Percentiles rank a stretch among this genome's conserved stretches.
Conservation (phyloP, 2,888 invertebrate genomes). For the Epinotia demarniana region DNA sequence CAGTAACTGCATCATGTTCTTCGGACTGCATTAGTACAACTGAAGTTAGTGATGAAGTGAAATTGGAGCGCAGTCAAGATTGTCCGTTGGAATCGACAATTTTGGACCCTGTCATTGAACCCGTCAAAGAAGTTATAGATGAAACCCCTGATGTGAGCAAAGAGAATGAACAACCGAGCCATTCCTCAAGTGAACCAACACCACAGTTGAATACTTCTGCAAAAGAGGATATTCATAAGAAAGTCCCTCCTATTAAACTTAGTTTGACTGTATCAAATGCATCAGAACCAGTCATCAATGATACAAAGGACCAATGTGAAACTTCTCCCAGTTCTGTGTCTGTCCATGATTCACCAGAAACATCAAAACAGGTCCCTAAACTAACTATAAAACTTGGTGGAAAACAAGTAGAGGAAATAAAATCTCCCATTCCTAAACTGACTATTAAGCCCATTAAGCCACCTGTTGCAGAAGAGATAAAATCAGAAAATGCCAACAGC, state of each 20-base stretch:
- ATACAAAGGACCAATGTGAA: constrained; percentile 49
- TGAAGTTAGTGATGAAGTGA: constrained; percentile 48
- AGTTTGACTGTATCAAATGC: constrained; percentile 56
- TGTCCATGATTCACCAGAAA: constrained; percentile 56
- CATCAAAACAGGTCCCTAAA: constrained; percentile 77
- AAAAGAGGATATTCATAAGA: constrained; percentile 51
- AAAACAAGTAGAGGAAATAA: constrained; percentile 72
- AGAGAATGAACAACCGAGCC: constrained; percentile 47
- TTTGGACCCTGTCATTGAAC: constrained; percentile 7
- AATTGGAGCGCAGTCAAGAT: constrained; percentile 33
- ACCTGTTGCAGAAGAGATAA: constrained; percentile 47
- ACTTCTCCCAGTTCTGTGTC: constrained; percentile 51
- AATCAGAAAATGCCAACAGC: constrained; percentile 53
- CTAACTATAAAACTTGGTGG: constrained; percentile 77
- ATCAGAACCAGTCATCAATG: constrained; percentile 48
- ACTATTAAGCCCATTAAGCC: constrained; percentile 63
- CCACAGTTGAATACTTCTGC: constrained; percentile 22
- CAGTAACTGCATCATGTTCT: constrained; percentile 52
- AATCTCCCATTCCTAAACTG: constrained; percentile 74
- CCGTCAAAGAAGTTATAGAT: constrained; percentile 28
- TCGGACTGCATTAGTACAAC: constrained; percentile 54
- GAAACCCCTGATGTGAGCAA: constrained; percentile 38
- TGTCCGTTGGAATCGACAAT: constrained; percentile 2
- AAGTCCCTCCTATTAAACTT: constrained; percentile 66
- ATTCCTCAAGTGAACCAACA: constrained; percentile 6